Base-by-base conservation (phyloP, 2,888 invertebrate genomes). In the Caenorhabditis doughertyi region DNA sequence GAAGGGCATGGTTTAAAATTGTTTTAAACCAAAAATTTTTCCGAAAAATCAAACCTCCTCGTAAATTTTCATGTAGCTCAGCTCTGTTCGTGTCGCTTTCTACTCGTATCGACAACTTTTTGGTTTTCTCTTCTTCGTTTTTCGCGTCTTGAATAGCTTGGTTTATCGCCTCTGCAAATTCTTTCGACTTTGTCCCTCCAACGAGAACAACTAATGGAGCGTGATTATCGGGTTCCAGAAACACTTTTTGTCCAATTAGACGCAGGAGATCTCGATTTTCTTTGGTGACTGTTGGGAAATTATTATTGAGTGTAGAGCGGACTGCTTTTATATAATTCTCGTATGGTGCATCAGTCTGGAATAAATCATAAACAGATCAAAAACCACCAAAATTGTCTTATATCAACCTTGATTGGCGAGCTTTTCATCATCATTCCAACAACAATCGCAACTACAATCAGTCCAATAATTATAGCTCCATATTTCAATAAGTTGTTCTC, bases 31-130 rank as follows among this genome's bases (percentile, higher is more conserved):
- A 32, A 32, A 32, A 32, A 32, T 39, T 39, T 39, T 5, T 39
- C 7, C 27, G 56, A 32, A 25, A 60, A n/a, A 13, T 29, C 60
- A 25, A 18, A 77, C 55, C 44, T 47, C 39, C 51, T 11, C 42
- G 29, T n/a, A 81, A 21, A 27, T 62, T 56, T 8, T 64, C 58
- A 39, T 81, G 81, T 1, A 81, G 42, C 9, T 81, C 81, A 7
- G 81, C 81, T n/a, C 81, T 35, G 62, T 76, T 56, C 21, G 56
- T 76, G 32, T 58, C 76, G 23, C 39, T 60, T 60, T 53, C 60
- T 13, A 76, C 51, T 3, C 60, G 65, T 53, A 76, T 76, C 32
- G 76, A 32, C 4, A 11, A 16, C 27, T 27, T 56, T 21, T 67
- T 51, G 0, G 53, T 27, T 8, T 51, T 18, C 1, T 18, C 18